These are phyloP conservation scores for Sebastes oblongus DNA, from an alignment of 2,797 vertebrate genomes.

Conservation along the genomic window DNA sequence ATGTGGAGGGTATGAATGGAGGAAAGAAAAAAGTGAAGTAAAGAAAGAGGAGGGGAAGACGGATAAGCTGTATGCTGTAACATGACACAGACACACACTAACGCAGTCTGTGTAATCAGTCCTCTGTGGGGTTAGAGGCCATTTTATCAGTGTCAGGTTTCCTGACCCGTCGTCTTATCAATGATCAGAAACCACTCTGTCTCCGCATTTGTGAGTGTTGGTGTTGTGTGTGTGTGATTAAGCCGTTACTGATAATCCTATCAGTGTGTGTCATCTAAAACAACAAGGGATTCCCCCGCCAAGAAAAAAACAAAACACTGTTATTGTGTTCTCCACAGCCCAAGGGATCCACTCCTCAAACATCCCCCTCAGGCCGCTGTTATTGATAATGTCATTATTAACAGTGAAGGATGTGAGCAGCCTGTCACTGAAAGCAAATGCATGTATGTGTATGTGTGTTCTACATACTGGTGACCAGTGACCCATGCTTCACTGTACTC, in stretches of 20 bases:
- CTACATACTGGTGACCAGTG: conserved; percentile 38
- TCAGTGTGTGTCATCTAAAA: conserved; percentile 30
- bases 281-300: not conserved
- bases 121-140: conserved; percentile 55
- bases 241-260: conserved; percentile 60
- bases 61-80: conserved; percentile 30
- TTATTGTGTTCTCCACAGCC: conserved; percentile 19
- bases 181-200: conserved; percentile 58
- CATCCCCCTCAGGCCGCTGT: conserved; percentile 18
- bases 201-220: conserved; percentile 28
- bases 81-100: conserved; percentile 33
- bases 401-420: conserved; percentile 22
- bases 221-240: conserved; percentile 34
- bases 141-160: conserved; percentile 74
- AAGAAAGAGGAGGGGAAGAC: not conserved
- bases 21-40: not conserved
- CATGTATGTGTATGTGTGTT: conserved; percentile 4
- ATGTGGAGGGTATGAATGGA: too few relatives aligned
- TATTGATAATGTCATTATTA: conserved; percentile 43
- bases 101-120: conserved; percentile 54
- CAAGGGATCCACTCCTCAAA: conserved; percentile 18
- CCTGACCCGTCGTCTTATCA: conserved; percentile 73
- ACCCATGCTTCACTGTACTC: conserved; percentile 46
- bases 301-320: conserved; percentile 19
- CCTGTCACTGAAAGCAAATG: not conserved